Conservation (phyloP, 2,113 vertebrate genomes). For the Myocastor coypus region DNA sequence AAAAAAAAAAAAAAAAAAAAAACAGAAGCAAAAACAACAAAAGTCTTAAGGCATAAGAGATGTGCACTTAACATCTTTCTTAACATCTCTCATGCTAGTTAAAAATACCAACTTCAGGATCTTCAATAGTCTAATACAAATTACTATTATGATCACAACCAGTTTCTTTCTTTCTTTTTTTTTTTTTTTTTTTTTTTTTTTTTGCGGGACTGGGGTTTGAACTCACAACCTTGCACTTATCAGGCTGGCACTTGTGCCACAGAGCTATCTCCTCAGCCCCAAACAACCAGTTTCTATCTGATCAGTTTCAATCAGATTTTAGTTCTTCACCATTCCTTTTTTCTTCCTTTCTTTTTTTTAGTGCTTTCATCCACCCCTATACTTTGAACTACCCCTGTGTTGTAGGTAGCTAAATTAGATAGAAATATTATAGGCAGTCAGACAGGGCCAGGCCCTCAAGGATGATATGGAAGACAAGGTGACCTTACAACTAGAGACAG, state of each 20-base stretch:
- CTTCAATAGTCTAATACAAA: background rate
- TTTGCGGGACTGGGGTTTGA: too few species aligned
- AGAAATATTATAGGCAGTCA: too few species aligned
- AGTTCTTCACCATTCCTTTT: background rate
- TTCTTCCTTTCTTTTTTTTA: background rate
- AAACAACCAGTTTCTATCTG: slow-evolving; percentile 38
- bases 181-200: too few species aligned
- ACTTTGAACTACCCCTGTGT: background rate
- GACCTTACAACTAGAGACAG: too few species aligned
- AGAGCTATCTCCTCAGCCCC: too few species aligned
- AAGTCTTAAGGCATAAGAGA: background rate
- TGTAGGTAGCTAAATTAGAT: too few species aligned
- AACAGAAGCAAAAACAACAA: background rate
- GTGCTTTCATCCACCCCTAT: background rate
- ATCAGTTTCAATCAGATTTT: slow-evolving; percentile 27
- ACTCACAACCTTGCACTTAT: too few species aligned
- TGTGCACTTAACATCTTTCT: background rate
- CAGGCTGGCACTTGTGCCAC: too few species aligned
- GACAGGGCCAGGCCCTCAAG: too few species aligned
- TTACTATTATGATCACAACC: background rate
- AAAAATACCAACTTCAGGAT: slow-evolving; percentile 35
- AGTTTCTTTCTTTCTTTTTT: too few species aligned
- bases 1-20: background rate
- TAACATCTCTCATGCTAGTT: slow-evolving; percentile 6
- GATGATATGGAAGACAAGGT: too few species aligned